Base-by-base conservation (phyloP, 2,113 vertebrate species). In the Cromileptes altivelis region DNA sequence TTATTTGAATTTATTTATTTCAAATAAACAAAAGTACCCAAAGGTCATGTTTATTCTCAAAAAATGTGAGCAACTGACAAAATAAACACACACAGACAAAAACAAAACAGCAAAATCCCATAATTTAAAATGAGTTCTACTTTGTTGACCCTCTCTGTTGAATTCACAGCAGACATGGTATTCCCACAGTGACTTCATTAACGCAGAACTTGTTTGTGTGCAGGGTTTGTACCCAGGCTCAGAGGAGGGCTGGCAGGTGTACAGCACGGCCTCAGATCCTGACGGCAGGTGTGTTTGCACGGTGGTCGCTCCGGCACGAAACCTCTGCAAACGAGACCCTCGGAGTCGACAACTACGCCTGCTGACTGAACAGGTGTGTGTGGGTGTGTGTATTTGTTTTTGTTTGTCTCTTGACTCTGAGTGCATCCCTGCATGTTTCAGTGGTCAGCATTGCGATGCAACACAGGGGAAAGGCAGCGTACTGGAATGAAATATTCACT, bases 211-310 rank as follows among this genome's bases (percentile, higher is more conserved):
- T 63, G 53, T 86, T 25, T 88, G 58, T 86, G 67, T 81, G 79
- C 88, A 96, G 95, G 95, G 93, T 6, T 61, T 93, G 86, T 94
- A 94, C 72, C 95, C 94, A 0, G 95, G 97, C 27, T 96, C 97
- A 19, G 97, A 98, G 88, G 98, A 99, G 88, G 97, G 97, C 40
- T 99, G 98, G 98, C 98, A 99, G 91, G 97, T 99, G 55, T 99
- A 98, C 87, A 98, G 98, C 77, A 98, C 97, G 0, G 97, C 97
- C 0, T 98, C 99, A 23, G 98, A 99, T 81, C 97, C 97, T 0
- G 97, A 99, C 5, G 98, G 98, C 58, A 94, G 97, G 25, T 99
- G 98, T 78, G 97, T 99, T 77, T 99, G 98, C 88, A 98, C 97
- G 0, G 98, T 99, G 81, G 97, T 99, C 42, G 97, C 98, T 27